These are phyloP conservation scores for Silurus lanzhouensis DNA, from an alignment of 2,797 vertebrate genomes.

Conservation along the genomic window DNA sequence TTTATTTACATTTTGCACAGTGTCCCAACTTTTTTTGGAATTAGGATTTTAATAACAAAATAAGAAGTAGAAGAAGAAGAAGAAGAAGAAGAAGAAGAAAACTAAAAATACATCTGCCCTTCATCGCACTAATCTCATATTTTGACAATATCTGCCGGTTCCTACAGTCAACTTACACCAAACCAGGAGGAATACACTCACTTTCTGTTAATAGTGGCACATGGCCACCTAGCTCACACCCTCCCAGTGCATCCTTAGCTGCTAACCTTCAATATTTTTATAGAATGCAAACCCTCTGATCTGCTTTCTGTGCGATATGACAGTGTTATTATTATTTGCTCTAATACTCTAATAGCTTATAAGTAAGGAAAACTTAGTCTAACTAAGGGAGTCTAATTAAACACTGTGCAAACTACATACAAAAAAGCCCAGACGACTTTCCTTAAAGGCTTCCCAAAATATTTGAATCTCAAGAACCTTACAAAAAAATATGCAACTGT, in stretches of 20 bases:
- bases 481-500: background rate
- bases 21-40: too few relatives aligned
- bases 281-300: background rate
- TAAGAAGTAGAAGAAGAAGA: too few relatives aligned
- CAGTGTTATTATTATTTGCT: background rate
- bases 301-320: too few relatives aligned
- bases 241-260: background rate
- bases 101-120: too few relatives aligned
- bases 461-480: constrained; percentile 13
- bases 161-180: too few relatives aligned
- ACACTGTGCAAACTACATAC: background rate
- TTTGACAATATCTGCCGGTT: background rate
- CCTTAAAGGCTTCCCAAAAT: constrained; percentile 15
- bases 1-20: too few relatives aligned
- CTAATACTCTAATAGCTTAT: background rate
- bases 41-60: too few relatives aligned
- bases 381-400: background rate
- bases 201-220: background rate
- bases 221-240: background rate
- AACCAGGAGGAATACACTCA: too few relatives aligned
- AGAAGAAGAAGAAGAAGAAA: too few relatives aligned
- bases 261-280: background rate
- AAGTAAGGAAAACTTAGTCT: background rate
- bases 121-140: too few relatives aligned
- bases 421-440: background rate